phyloP scores from a whole-genome alignment of 2,888 invertebrate genomes.

The Acronicta alni region DNA sequence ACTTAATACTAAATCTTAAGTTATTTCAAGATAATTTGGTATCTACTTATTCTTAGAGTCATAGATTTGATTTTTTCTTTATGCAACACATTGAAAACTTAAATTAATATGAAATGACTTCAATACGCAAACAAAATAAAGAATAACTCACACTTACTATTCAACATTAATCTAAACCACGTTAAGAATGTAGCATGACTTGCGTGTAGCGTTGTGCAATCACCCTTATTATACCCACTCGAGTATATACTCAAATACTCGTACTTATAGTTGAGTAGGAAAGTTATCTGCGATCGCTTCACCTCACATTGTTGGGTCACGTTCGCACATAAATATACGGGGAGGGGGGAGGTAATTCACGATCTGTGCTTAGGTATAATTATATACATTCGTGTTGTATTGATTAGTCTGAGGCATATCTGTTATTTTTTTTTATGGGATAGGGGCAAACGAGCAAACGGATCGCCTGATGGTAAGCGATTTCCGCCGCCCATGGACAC shows the following conservation, averaged over 20 bases:
- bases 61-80: too few relatives aligned
- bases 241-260: slow-evolving; percentile 11
- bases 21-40: too few relatives aligned
- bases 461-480: too few relatives aligned
- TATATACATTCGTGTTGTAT: slow-evolving; percentile 3
- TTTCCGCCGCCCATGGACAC: too few relatives aligned
- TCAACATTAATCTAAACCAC: slow-evolving; percentile 6
- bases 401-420: neutral
- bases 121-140: too few relatives aligned
- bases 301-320: slow-evolving; percentile 36
- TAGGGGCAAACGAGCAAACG: too few relatives aligned
- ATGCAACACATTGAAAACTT: too few relatives aligned
- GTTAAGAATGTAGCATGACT: slow-evolving; percentile 16
- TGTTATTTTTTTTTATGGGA: too few relatives aligned
- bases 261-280: slow-evolving; percentile 14
- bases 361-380: slow-evolving; percentile 10
- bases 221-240: slow-evolving; percentile 44
- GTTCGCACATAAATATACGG: slow-evolving; percentile 21
- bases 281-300: slow-evolving; percentile 52
- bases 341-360: neutral
- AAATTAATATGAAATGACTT: too few relatives aligned
- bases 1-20: too few relatives aligned
- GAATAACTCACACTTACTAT: neutral
- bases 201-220: slow-evolving; percentile 31
- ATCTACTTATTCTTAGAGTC: too few relatives aligned